These are phyloP conservation scores for Romanogobio albipinnatus DNA, from an alignment of 2,113 vertebrate genomes.

Conservation along the genomic window DNA sequence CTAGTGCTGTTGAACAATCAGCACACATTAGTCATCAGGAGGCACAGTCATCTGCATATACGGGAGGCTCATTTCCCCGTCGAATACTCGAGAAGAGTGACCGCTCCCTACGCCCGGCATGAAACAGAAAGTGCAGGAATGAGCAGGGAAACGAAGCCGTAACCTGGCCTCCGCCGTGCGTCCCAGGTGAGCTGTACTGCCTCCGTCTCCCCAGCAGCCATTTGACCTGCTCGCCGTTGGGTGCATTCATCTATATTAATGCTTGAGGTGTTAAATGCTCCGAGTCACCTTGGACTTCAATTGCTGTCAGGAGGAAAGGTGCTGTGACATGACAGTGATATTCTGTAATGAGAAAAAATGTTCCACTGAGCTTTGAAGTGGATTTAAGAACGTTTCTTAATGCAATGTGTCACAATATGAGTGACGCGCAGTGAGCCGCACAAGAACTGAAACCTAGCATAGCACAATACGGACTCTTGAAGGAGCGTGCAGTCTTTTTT, in stretches of 20 bases:
- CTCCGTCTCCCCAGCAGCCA: slow-evolving; percentile 66
- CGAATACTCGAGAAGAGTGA: slow-evolving; percentile 46
- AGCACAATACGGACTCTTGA: neutral
- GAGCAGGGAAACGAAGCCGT: slow-evolving; percentile 69
- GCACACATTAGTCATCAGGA: slow-evolving; percentile 32
- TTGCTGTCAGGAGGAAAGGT: slow-evolving; percentile 20
- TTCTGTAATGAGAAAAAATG: slow-evolving; percentile 52
- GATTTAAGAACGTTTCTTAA: slow-evolving; percentile 31
- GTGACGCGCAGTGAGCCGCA: neutral
- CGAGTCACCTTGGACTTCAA: slow-evolving; percentile 50
- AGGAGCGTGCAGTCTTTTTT: neutral
- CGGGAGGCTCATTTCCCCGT: neutral
- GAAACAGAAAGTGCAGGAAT: slow-evolving; percentile 54
- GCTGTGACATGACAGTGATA: slow-evolving; percentile 46
- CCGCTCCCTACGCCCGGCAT: slow-evolving; percentile 58
- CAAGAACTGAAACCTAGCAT: neutral
- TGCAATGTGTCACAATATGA: neutral
- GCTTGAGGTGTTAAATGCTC: slow-evolving; percentile 44
- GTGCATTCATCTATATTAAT: slow-evolving; percentile 50
- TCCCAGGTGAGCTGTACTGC: slow-evolving; percentile 65
- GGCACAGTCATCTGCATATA: slow-evolving; percentile 25
- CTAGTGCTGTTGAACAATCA: slow-evolving; percentile 44
- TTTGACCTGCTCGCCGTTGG: slow-evolving; percentile 59
- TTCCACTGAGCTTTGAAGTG: slow-evolving; percentile 23
- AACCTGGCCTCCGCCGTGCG: slow-evolving; percentile 50